Evolutionary conservation across 1,140 invertebrate genomes (phyloP), one percentile per base, ranked within the genome.

Genomic region (Hesperophylax magnus): DNA sequence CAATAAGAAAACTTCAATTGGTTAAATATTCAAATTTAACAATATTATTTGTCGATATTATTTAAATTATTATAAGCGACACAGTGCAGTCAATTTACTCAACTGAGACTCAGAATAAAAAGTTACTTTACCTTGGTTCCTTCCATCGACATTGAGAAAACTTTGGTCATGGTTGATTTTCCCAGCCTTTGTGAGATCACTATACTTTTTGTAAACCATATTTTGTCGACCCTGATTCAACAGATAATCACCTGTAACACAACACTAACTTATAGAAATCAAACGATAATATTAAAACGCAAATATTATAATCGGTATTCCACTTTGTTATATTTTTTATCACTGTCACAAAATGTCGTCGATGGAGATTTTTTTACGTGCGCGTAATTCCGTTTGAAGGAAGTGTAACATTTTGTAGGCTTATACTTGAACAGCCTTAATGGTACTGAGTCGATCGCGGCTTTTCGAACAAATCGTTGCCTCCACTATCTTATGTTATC

Each of bases 141-240:
- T 56, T 22, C 31, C 60, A 17, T 11, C 74, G 63, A 75, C 74
- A 54, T 71, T 81, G 74, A 65, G 18, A 34, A 71, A 54, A 63
- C 54, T 78, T 63, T 77, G 77, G 82, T 82, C 74, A 67, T 72
- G 76, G 56, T 71, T 74, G 82, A 63, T 67, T 83, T 83, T 83
- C 76, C 77, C 82, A 63, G 52, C 82, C 82, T 77, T 83, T 54
- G 76, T 58, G 63, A 76, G 71, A 69, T 83, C 82, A 67, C 65
- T 76, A 52, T 76, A 79, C 67, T 83, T 83, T 72, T 52, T 77
- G 52, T 81, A 81, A n/a, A 83, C 77, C 82, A 83, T 83, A 69
- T 76, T 81, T 27, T 76, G 52, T 18, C 56, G 56, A 53, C 69
- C 61, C 24, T 63, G 78, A 65, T 63, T 24, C 17, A 80, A 65